Percentiles rank a stretch among this genome's conserved stretches.
phyloP scores from a whole-genome alignment of 2,113 vertebrate species.

The Lophochroa leadbeateri region DNA sequence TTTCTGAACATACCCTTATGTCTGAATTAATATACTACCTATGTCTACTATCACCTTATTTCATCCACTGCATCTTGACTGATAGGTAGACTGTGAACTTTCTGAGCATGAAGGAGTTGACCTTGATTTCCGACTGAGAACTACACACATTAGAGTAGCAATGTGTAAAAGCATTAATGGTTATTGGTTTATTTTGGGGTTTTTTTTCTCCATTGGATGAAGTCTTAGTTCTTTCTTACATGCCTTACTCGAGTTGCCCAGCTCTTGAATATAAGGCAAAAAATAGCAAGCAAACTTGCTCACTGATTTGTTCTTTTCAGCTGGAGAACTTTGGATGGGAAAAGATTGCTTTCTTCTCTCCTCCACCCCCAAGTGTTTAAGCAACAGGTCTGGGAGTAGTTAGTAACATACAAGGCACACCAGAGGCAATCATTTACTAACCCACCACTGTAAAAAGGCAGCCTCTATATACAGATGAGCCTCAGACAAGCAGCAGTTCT shows the following conservation, averaged over 20 bases:
- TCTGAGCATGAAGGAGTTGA: neutral
- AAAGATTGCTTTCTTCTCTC: neutral
- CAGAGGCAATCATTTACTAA: neutral
- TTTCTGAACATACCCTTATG: neutral
- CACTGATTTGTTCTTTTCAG: neutral
- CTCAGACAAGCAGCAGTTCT: neutral
- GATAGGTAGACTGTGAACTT: neutral
- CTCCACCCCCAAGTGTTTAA: neutral
- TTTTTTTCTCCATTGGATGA: neutral
- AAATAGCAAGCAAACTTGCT: neutral
- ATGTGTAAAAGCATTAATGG: neutral
- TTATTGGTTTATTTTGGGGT: neutral
- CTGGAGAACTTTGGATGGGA: neutral
- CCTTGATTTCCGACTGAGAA: neutral
- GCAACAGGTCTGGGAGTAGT: neutral
- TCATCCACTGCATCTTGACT: neutral
- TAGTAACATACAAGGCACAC: neutral
- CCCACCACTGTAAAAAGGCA: neutral
- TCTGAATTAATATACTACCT: neutral
- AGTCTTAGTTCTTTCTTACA: neutral
- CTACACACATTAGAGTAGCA: fast-evolving
- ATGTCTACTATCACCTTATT: neutral
- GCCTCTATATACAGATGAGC: neutral
- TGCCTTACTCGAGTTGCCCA: neutral
- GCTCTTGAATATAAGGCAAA: neutral